Evolutionary conservation across 2,113 vertebrate species (phyloP).

Genomic region (Sarotherodon lohbergeri): DNA sequence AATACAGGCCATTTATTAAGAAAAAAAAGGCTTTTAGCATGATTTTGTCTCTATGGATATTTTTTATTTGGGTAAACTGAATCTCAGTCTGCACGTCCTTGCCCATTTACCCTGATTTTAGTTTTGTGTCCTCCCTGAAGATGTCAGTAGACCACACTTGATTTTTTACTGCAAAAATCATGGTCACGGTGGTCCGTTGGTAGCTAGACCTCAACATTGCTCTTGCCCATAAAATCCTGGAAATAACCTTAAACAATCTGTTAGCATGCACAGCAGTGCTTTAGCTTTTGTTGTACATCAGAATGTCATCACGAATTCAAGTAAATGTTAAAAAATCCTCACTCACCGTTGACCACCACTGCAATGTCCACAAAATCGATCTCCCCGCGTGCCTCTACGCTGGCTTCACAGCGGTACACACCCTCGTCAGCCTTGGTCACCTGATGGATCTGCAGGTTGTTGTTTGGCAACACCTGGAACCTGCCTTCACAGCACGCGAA

Average conservation of each 20-base stretch:
- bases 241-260: background rate
- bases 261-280: background rate
- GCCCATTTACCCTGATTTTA: background rate
- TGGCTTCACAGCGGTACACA: conserved; percentile 93
- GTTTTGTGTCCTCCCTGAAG: background rate
- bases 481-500: conserved; percentile 73
- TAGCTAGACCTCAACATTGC: background rate
- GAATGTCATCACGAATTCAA: background rate
- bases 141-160: background rate
- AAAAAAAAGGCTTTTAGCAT: background rate
- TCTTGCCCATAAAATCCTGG: background rate
- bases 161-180: background rate
- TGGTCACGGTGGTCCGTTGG: background rate
- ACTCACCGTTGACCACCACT: conserved; percentile 94
- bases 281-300: background rate
- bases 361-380: conserved; percentile 95
- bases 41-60: background rate
- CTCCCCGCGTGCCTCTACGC: conserved; percentile 95
- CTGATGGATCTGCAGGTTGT: conserved; percentile 91
- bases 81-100: background rate
- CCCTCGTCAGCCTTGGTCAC: conserved; percentile 96
- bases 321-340: background rate
- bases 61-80: background rate
- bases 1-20: background rate
- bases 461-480: conserved; percentile 85